A percentile compares a stretch with the other conserved stretches of the same genome.
Conservation (phyloP, 2,888 invertebrate species). For the Drosophila emarginata region DNA sequence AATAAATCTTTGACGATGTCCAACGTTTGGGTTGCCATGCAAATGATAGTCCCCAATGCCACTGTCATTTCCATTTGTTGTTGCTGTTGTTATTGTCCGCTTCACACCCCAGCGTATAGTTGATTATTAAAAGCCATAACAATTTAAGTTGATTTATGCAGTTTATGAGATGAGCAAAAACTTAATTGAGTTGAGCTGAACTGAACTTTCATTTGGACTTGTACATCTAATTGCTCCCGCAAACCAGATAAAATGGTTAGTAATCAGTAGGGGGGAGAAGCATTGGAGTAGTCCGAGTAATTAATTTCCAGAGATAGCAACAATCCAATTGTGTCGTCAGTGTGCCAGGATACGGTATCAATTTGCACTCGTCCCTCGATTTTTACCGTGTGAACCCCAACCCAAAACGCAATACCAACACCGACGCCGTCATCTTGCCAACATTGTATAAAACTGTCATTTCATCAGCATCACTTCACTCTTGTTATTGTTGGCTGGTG, state of each 20-base stretch:
- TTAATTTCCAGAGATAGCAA: slow-evolving; percentile 55
- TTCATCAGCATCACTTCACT: slow-evolving; percentile 10
- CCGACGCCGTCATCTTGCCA: background rate
- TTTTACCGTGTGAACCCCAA: background rate
- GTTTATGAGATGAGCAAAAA: slow-evolving; percentile 24
- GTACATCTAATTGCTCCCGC: background rate
- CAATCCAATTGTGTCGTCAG: slow-evolving; percentile 54
- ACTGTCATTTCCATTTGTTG: background rate
- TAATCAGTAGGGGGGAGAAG: background rate
- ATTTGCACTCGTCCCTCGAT: slow-evolving; percentile 41
- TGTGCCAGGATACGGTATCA: slow-evolving; percentile 40
- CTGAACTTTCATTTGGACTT: slow-evolving; percentile 40
- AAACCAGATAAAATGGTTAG: slow-evolving; percentile 5
- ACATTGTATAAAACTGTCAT: slow-evolving; percentile 51
- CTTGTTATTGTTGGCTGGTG: slow-evolving; percentile 71
- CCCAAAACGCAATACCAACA: background rate
- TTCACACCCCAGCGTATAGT: slow-evolving; percentile 43
- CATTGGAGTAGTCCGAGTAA: slow-evolving; percentile 42
- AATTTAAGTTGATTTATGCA: slow-evolving; percentile 70
- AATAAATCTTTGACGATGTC: slow-evolving; percentile 75
- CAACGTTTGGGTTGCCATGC: slow-evolving; percentile 50
- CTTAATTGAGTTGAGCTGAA: slow-evolving; percentile 46
- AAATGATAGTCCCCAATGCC: slow-evolving; percentile 46
- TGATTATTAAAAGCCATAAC: slow-evolving; percentile 46
- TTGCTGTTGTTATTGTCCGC: background rate